phyloP scores from a whole-genome alignment of 2,113 vertebrate genomes.

The Chionis minor region DNA sequence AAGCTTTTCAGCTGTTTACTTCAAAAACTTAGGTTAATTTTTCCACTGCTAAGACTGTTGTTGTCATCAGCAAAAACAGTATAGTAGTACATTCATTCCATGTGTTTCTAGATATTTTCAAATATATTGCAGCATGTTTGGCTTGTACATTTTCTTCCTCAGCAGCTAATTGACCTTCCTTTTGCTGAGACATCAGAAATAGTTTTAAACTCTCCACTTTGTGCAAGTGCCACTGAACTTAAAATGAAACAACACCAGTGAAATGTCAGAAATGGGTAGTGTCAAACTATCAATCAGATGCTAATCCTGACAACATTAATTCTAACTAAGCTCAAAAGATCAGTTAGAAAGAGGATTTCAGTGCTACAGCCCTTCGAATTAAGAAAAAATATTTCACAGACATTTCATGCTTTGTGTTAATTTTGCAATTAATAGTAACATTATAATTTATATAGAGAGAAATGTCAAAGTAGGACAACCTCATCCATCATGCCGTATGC shows the following conservation, averaged over 20 bases:
- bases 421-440: background rate
- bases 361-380: background rate
- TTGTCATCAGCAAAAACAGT: background rate
- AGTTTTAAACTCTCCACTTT: background rate
- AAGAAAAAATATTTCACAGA: background rate
- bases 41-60: background rate
- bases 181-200: slow-evolving; percentile 27
- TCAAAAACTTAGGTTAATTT: background rate
- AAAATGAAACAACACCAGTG: background rate
- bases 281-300: slow-evolving; percentile 20
- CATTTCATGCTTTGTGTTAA: background rate
- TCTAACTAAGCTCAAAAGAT: background rate
- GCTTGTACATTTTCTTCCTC: background rate
- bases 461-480: background rate
- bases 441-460: background rate
- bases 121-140: background rate
- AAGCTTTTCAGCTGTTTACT: background rate
- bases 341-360: background rate
- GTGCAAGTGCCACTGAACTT: background rate
- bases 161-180: background rate
- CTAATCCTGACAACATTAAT: slow-evolving; percentile 2
- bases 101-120: background rate
- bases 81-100: background rate
- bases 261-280: slow-evolving; percentile 3
- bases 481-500: background rate